Evolutionary conservation across 2,797 vertebrate species (phyloP), one percentile per base, ranked within the genome.

Genomic region (Cygnus olor): DNA sequence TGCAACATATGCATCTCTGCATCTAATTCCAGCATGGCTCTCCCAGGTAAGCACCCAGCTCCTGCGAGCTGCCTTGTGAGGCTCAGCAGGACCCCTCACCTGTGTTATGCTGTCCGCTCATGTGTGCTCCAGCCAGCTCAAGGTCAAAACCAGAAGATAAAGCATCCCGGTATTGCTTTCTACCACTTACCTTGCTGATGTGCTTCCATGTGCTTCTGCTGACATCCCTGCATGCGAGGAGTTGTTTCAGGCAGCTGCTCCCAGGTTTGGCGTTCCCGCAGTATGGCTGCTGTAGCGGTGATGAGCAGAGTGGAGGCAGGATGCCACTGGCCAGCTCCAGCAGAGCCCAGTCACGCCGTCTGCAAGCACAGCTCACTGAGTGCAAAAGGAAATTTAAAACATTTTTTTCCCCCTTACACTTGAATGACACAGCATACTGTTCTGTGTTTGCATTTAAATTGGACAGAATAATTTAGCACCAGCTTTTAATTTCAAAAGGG

Each of bases 401-500:
- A 15, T 47, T 90, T 97, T 80, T 96, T 93, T 93, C 91, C 95
- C 93, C 93, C 94, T 96, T 94, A 92, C 94, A 94, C 89, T 93
- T 91, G 83, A 97, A 96, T 90, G 89, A 95, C 95, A 97, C 47
- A 78, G 53, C 85, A 85, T 78, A 88, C 77, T 81, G 28, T 61
- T 95, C 77, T 11, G 40, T 95, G 97, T 97, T 98, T 97, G 97
- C 96, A 98, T 98, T 98, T 98, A 98, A 98, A 98, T 97, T 97
- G 95, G 94, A 94, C 94, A 94, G 97, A 97, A 97, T 98, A 96
- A 97, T 98, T 98, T 97, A 96, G 89, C 88, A 72, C 82, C 86
- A 68, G 82, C 83, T 98, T 98, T 98, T 98, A 98, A 98, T 98
- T 98, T 98, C 95, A 93, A 90, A 96, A 97, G 96, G 98, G 97